Evolutionary conservation across 1,140 invertebrate species (phyloP), one percentile per base, ranked within the genome.

Genomic region (Anastrepha obliqua): DNA sequence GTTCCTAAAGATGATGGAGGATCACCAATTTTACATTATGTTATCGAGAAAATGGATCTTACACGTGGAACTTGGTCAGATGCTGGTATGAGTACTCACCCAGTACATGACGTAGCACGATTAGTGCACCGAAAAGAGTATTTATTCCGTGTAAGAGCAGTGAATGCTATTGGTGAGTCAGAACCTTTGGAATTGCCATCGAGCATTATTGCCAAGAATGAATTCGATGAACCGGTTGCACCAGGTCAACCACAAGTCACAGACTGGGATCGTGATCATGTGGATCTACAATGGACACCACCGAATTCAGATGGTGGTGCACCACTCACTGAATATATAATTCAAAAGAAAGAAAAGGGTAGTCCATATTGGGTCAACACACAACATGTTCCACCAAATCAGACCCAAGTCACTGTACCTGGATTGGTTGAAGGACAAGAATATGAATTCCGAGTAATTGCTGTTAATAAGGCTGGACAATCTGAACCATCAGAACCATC

Each of bases 31-130:
- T 94, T 98, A n/a, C 98, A 99, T 93, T 99, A 99, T 91, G 95
- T 99, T 55, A 96, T 99, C 87, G 98, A 99, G 93, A 99, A 99
- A 94, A 99, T 99, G 97, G 99, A 99, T 91, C 95, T 98, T 1
- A 96, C 97, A 2, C 95, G 98, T 89, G 98, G 98, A 86, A 98
- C 98, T 3, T 99, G 99, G 99, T 96, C 97, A 20, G 98, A 98
- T 93, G 98, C 97, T 90, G 97, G 97, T 60, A 97, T 97, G 96
- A 96, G 97, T 88, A 97, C 96, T 88, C 95, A 96, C 89, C 95
- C 98, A 4, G 97, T 96, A 44, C 97, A 97, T 90, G 96, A 98
- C 91, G 97, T 99, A 0, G 96, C 95, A 9, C 95, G 97, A 90
- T 94, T 99, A 9, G 96, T 98, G 62, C 98, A 99, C 92, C 97